A percentile compares a stretch with the other conserved stretches of the same genome.
phyloP scores from a whole-genome alignment of 2,797 vertebrate species.

The Pelodytes ibericus region DNA sequence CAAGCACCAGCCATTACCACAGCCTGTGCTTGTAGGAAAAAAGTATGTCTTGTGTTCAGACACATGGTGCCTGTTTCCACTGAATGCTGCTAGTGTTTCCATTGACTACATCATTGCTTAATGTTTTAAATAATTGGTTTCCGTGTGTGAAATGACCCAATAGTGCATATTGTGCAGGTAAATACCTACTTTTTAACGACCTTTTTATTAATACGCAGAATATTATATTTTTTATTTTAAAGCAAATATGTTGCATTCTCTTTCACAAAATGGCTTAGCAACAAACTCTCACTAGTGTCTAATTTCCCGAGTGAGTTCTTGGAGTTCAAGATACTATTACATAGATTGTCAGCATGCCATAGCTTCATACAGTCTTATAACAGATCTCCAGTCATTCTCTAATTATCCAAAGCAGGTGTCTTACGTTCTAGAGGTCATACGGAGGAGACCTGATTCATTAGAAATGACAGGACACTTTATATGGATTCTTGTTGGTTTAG shows the following conservation, averaged over 20 bases:
- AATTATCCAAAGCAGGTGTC: slow-evolving; percentile 40
- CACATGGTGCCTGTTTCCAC: no score
- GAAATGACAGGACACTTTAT: background rate
- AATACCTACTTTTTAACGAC: no score
- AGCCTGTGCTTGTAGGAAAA: no score
- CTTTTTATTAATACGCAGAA: no score
- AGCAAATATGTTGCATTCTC: background rate
- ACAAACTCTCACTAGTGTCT: background rate
- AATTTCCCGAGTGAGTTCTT: slow-evolving; percentile 8
- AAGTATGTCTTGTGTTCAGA: no score
- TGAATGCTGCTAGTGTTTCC: no score
- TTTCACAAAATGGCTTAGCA: background rate
- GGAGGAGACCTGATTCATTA: slow-evolving; percentile 21
- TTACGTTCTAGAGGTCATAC: slow-evolving; percentile 9
- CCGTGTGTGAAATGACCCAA: no score
- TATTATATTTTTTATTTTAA: background rate
- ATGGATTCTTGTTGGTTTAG: background rate
- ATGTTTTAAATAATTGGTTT: no score
- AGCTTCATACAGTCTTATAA: background rate
- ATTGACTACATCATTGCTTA: no score
- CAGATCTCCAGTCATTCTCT: slow-evolving; percentile 4
- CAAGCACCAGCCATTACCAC: no score
- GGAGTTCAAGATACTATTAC: slow-evolving; percentile 26
- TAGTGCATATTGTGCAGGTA: no score
- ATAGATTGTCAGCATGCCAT: slow-evolving; percentile 18